phyloP scores from a whole-genome alignment of 1,140 invertebrate species.

The Bradynema listronoti region DNA sequence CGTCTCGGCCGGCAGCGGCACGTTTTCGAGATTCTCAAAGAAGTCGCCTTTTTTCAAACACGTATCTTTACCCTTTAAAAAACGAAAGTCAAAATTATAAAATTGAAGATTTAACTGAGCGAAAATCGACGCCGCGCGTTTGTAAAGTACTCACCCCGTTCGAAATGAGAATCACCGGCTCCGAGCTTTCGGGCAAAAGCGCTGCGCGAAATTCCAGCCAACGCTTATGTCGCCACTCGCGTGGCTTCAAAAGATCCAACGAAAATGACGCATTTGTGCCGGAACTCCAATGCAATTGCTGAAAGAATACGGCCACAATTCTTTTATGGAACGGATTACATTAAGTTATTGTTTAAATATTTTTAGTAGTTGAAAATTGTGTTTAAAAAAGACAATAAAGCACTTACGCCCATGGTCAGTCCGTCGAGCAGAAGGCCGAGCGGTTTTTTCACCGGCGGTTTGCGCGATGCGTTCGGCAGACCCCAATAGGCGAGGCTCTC shows the following conservation, averaged over 20 bases:
- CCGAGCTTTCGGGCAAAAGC: background rate
- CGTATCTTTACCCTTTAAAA: conserved; percentile 5
- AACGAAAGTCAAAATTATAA: background rate
- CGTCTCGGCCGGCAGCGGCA: conserved; percentile 11
- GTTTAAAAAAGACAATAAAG: no score
- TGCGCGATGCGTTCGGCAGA: conserved; percentile 23
- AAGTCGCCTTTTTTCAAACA: background rate
- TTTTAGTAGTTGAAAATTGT: conserved; percentile 5
- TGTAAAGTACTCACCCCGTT: background rate
- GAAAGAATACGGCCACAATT: conserved; percentile 3
- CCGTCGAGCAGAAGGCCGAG: background rate
- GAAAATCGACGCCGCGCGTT: no score
- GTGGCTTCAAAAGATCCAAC: conserved; percentile 1
- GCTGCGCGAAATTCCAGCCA: conserved; percentile 6
- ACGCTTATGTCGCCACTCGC: background rate
- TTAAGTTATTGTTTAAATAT: conserved; percentile 11
- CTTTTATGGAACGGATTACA: no score
- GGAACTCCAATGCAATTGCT: background rate
- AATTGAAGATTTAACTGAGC: conserved; percentile 3
- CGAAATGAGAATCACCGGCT: conserved; percentile 15
- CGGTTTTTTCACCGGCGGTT: background rate
- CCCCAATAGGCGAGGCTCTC: conserved; percentile 42
- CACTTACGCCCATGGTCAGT: conserved; percentile 12
- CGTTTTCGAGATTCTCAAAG: conserved; percentile 1
- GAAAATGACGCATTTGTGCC: background rate